phyloP scores from a whole-genome alignment of 2,113 vertebrate genomes.

The Plotosus lineatus region DNA sequence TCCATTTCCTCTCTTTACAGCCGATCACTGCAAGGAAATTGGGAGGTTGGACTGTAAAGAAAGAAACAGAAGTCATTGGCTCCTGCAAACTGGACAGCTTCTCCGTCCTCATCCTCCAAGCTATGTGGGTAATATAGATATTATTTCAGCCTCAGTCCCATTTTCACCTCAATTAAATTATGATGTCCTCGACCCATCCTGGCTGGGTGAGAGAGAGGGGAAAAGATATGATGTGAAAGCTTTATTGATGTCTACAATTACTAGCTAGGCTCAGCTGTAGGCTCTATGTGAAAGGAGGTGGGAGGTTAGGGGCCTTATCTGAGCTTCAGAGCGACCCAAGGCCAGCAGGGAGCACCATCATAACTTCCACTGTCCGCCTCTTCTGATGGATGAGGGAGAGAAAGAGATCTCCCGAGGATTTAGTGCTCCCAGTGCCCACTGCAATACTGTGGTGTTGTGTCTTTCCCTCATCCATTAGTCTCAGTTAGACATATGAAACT shows the following conservation, averaged over 20 bases:
- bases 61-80: constrained; percentile 61
- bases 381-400: constrained; percentile 73
- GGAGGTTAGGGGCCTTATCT: constrained; percentile 61
- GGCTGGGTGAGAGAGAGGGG: constrained; percentile 50
- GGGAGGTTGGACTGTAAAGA: constrained; percentile 56
- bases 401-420: constrained; percentile 58
- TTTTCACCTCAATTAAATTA: constrained; percentile 77
- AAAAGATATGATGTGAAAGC: constrained; percentile 68
- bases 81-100: constrained; percentile 59
- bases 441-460: constrained; percentile 1
- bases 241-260: constrained; percentile 81
- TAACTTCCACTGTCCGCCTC: constrained; percentile 72
- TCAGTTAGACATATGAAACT: constrained; percentile 15
- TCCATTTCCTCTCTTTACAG: constrained; percentile 70
- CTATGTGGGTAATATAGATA: constrained; percentile 75
- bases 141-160: constrained; percentile 71
- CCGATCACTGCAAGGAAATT: constrained; percentile 71
- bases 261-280: constrained; percentile 58
- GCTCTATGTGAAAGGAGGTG: constrained; percentile 63
- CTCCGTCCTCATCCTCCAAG: constrained; percentile 48
- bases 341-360: constrained; percentile 68
- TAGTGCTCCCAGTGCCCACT: not conserved
- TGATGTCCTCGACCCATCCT: constrained; percentile 71
- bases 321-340: constrained; percentile 60
- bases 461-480: constrained; percentile 26